Evolutionary conservation across 1,140 invertebrate genomes (phyloP).

Genomic region (Philopotamus ludificatus): DNA sequence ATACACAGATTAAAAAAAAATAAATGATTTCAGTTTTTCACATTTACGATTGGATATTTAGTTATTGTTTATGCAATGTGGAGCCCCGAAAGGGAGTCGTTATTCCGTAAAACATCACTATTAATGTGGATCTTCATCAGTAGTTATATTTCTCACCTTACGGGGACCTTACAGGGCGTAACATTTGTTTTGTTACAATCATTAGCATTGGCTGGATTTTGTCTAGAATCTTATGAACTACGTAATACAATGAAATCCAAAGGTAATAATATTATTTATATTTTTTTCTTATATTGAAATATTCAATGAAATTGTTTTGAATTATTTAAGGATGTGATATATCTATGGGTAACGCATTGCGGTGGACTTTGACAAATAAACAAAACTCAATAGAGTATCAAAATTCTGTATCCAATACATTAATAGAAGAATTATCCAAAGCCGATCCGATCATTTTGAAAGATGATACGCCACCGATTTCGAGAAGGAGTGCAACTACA

Average conservation of each 20-base stretch:
- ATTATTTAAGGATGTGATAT: slow-evolving; percentile 33
- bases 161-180: slow-evolving; percentile 60
- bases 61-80: slow-evolving; percentile 56
- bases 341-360: slow-evolving; percentile 23
- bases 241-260: slow-evolving; percentile 16
- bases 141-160: slow-evolving; percentile 60
- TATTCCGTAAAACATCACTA: slow-evolving; percentile 60
- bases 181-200: slow-evolving; percentile 57
- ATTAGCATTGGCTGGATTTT: slow-evolving; percentile 49
- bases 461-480: no score
- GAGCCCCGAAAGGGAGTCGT: slow-evolving; percentile 58
- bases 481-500: not conserved
- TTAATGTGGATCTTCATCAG: slow-evolving; percentile 63
- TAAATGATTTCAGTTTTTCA: slow-evolving; percentile 34
- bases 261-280: slow-evolving; percentile 5
- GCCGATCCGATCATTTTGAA: no score
- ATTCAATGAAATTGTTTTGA: not conserved
- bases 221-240: slow-evolving; percentile 44
- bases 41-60: slow-evolving; percentile 49
- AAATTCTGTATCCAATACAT: not conserved
- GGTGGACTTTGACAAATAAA: slow-evolving; percentile 36
- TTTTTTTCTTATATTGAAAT: not conserved
- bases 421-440: not conserved
- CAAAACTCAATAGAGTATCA: slow-evolving; percentile 26
- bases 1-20: not conserved